Base-by-base conservation (phyloP, 2,113 vertebrate species). In the Suncus etruscus region DNA sequence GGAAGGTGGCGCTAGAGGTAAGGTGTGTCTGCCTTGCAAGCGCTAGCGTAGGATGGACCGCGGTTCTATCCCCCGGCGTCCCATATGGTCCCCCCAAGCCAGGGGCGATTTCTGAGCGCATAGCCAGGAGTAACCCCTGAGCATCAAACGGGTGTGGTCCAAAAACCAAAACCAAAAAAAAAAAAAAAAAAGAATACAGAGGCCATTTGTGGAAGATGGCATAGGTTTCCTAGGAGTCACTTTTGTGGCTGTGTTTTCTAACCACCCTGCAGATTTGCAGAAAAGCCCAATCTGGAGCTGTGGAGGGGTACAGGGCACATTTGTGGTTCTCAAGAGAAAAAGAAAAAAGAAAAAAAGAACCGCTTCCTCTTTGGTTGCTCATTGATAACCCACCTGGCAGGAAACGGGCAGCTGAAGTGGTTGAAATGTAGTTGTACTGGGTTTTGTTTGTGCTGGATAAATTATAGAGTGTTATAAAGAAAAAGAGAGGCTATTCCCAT, bases 171-270 rank as follows among this genome's bases (percentile, higher is more conserved):
- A n/a, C n/a, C n/a, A n/a, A n/a, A n/a, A n/a, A n/a, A n/a, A n/a
- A n/a, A n/a, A n/a, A n/a, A n/a, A n/a, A n/a, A n/a, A n/a, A 54
- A 54, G 18, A 54, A 10, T 15, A 54, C 54, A 83, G 89, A 92
- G 80, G 29, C 78, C 87, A 77, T 87, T 90, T 96, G 96, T 84
- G 58, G 76, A 66, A 77, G 72, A 89, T 85, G 65, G 79, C 78
- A 54, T 14, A 54, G 54, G 54, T 54, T 14, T 54, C 80, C 76
- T 15, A 24, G 69, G 39, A 91, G 94, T 89, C 86, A 32, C 48
- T 83, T 25, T 54, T 78, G 29, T 68, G 48, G 70, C 93, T 50
- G 80, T 94, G 82, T 87, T 61, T 61, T 32, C 87, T 92, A 16
- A n/a, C 80, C 58, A 83, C n/a, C 58, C 84, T 87, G 39, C 27